Percentiles rank a stretch among this genome's conserved stretches.
phyloP scores from a whole-genome alignment of 2,888 invertebrate genomes.

The Peribatodes rhomboidaria region DNA sequence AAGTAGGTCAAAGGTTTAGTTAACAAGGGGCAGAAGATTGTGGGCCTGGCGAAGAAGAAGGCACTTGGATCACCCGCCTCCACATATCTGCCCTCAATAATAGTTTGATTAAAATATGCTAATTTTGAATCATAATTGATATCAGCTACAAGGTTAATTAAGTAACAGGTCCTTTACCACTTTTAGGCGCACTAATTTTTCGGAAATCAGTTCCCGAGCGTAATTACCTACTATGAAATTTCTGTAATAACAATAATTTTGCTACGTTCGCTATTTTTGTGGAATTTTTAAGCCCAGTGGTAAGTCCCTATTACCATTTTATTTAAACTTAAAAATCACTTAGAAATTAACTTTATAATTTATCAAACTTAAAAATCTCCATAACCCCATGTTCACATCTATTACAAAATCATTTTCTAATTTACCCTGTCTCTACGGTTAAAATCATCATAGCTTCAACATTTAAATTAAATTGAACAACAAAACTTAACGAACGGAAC shows the following conservation, averaged over 20 bases:
- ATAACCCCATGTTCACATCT: slow-evolving; percentile 32
- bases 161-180: slow-evolving; percentile 14
- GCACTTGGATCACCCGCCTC: slow-evolving; percentile 45
- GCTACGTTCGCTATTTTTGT: not conserved
- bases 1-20: slow-evolving; percentile 12
- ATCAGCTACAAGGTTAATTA: slow-evolving; percentile 30
- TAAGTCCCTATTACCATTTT: slow-evolving; percentile 8
- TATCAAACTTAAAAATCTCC: slow-evolving; percentile 15
- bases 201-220: too few species aligned
- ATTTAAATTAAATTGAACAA: slow-evolving; percentile 55
- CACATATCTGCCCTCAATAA: slow-evolving; percentile 16
- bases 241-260: not conserved
- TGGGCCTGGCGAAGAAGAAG: slow-evolving; percentile 45
- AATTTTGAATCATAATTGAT: slow-evolving; percentile 31
- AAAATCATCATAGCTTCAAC: slow-evolving; percentile 51
- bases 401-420: slow-evolving; percentile 53
- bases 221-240: not conserved
- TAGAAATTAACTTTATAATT: too few species aligned
- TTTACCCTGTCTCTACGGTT: slow-evolving; percentile 76
- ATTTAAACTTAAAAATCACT: too few species aligned
- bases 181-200: not conserved
- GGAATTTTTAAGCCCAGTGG: slow-evolving; percentile 2
- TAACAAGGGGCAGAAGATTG: slow-evolving; percentile 17
- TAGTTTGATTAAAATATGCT: not conserved
- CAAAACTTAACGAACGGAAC: slow-evolving; percentile 55